Evolutionary conservation across 2,113 vertebrate species (phyloP), one percentile per base, ranked within the genome.

Genomic region (Ailuropoda melanoleuca): DNA sequence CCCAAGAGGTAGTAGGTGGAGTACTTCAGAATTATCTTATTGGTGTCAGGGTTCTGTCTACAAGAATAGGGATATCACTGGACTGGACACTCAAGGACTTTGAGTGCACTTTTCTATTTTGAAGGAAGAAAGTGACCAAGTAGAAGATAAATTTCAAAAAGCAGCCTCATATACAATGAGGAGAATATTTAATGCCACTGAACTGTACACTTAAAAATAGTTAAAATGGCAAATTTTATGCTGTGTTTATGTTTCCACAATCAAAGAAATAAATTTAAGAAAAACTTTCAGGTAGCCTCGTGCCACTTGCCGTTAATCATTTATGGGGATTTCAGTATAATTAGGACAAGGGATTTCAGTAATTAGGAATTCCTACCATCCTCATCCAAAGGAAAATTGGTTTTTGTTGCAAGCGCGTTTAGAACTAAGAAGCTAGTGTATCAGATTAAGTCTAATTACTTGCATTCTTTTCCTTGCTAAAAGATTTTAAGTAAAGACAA

Each of bases 1-100:
- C 99, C 98, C 99, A 99, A 85, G 99, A 99, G 98, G 99, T 99
- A 88, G 99, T 99, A 97, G 99, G 99, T 82, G 99, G 99, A 98
- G 99, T 99, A 96, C 99, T 99, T 97, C 99, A 99, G 98, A 99
- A 99, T 98, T 99, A 99, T 94, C 99, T 99, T 37, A 99, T 99
- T 84, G 99, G 99, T 96, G 99, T 99, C 97, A 98, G 99, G 91
- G 99, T 97, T 99, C 99, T 68, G 98, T 99, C 60, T 99, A 99
- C 92, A 99, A 99, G 99, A 99, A 99, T 80, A 98, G 85, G 97
- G 53, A 99, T 98, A 99, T 99, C 84, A 98, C 99, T 93, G 99
- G 99, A 50, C 99, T 99, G 96, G 99, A 99, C 97, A 99, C 99
- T 98, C 99, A 99, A 97, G 98, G 99, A 99, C 99, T 99, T 0